Conservation (phyloP, 2,113 vertebrate genomes). For the Chaetorhynchus papuensis region DNA sequence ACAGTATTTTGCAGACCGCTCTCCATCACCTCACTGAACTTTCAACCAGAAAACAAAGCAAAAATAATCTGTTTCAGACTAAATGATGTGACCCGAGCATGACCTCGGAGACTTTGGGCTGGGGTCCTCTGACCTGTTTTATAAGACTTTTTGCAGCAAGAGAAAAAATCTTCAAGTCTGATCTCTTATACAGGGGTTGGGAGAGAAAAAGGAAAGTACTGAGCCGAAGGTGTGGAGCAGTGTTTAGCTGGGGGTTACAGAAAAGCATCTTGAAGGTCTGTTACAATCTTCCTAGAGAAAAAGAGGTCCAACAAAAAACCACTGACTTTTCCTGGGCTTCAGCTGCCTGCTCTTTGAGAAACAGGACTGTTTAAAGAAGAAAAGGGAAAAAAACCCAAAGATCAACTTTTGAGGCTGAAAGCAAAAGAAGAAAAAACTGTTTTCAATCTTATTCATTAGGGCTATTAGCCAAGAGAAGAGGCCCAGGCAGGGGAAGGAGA, state of each 20-base stretch:
- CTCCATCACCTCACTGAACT: not conserved
- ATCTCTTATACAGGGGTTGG: not conserved
- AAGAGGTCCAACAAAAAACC: not conserved
- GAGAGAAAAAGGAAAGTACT: not conserved
- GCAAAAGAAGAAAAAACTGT: not conserved
- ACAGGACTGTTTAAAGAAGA: not conserved
- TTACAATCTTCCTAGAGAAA: not conserved
- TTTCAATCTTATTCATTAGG: not conserved
- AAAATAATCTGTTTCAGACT: not conserved
- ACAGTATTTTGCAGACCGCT: not conserved
- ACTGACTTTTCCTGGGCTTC: not conserved
- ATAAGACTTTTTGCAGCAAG: not conserved
- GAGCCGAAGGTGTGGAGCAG: not conserved
- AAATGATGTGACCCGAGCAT: not conserved
- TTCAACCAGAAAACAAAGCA: not conserved
- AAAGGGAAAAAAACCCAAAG: not conserved
- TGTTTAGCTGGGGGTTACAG: not conserved
- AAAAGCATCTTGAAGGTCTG: not conserved
- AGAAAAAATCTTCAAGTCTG: not conserved
- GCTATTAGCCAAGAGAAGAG: slow-evolving; percentile 17
- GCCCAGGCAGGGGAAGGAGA: not conserved
- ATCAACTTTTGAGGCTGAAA: not conserved
- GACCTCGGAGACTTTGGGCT: not conserved
- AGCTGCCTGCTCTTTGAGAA: not conserved
- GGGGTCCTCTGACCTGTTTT: not conserved